A percentile compares a stretch with the other conserved stretches of the same genome.
These are phyloP conservation scores for Minunthozetes semirufus DNA, from an alignment of 2,888 invertebrate species.

Conservation along the genomic window DNA sequence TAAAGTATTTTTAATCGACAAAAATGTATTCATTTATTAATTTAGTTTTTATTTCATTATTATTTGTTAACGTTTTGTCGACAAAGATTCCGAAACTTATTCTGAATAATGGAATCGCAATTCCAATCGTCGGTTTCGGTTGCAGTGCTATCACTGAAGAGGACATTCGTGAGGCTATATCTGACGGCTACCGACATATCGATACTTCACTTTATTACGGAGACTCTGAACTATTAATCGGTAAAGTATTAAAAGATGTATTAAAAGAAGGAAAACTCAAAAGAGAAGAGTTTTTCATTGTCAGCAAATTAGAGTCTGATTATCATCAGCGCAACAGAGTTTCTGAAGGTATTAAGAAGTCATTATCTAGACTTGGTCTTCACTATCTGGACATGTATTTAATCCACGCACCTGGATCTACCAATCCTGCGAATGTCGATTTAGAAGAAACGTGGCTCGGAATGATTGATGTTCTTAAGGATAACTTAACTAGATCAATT, in stretches of 20 bases:
- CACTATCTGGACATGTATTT: constrained; percentile 49
- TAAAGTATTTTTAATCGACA: too few relatives aligned
- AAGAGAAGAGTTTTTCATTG: constrained; percentile 46
- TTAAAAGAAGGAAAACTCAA: constrained; percentile 47
- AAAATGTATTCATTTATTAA: too few relatives aligned
- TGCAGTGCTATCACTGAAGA: constrained; percentile 33
- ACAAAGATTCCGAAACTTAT: constrained; percentile 25
- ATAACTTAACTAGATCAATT: constrained; percentile 46
- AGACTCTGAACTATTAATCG: constrained; percentile 49
- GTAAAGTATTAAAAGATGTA: constrained; percentile 47
- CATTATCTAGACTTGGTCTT: constrained; percentile 46
- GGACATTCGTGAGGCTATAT: neutral
- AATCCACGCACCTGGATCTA: constrained; percentile 49
- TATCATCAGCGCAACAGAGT: neutral
- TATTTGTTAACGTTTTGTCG: too few relatives aligned
- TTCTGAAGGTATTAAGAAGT: constrained; percentile 42
- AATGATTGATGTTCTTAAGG: constrained; percentile 46
- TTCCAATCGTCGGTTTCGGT: constrained; percentile 44
- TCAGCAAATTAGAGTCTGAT: constrained; percentile 45
- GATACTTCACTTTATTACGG: constrained; percentile 39
- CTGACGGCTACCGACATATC: constrained; percentile 32
- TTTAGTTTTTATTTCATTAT: too few relatives aligned
- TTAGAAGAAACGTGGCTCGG: constrained; percentile 48
- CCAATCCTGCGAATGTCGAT: constrained; percentile 46
- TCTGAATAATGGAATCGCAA: constrained; percentile 40